These are phyloP conservation scores for Strigamia crassipes DNA, from an alignment of 2,888 invertebrate genomes.

Conservation along the genomic window DNA sequence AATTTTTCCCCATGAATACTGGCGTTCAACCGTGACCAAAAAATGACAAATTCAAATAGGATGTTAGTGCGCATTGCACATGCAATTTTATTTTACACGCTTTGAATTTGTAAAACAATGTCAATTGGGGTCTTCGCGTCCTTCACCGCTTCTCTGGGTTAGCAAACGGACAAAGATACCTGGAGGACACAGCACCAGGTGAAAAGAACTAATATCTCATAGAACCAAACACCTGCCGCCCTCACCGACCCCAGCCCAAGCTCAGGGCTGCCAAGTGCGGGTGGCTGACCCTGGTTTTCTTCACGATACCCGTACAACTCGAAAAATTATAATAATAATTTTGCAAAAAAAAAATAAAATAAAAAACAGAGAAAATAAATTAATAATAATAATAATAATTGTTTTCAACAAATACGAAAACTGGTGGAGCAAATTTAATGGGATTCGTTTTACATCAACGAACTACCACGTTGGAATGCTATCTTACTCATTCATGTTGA, in stretches of 20 bases:
- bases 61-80: slow-evolving; percentile 7
- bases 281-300: slow-evolving; percentile 18
- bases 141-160: slow-evolving; percentile 21
- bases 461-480: slow-evolving; percentile 28
- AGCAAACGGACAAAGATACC: slow-evolving; percentile 39
- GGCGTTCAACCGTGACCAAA: slow-evolving; percentile 10
- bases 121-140: slow-evolving; percentile 27
- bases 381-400: not conserved
- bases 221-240: slow-evolving; percentile 35
- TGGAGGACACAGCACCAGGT: slow-evolving; percentile 40
- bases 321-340: not conserved
- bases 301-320: not conserved
- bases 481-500: slow-evolving; percentile 42
- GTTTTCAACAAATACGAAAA: not conserved
- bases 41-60: slow-evolving; percentile 25
- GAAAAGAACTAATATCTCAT: slow-evolving; percentile 40
- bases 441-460: slow-evolving; percentile 20
- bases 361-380: too few relatives aligned
- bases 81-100: slow-evolving; percentile 37
- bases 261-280: slow-evolving; percentile 33
- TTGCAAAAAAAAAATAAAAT: not conserved
- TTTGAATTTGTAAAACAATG: slow-evolving; percentile 32
- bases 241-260: slow-evolving; percentile 36
- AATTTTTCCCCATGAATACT: not conserved
- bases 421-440: not conserved